Base-by-base conservation (phyloP, 2,888 invertebrate genomes). In the Apamea anceps region DNA sequence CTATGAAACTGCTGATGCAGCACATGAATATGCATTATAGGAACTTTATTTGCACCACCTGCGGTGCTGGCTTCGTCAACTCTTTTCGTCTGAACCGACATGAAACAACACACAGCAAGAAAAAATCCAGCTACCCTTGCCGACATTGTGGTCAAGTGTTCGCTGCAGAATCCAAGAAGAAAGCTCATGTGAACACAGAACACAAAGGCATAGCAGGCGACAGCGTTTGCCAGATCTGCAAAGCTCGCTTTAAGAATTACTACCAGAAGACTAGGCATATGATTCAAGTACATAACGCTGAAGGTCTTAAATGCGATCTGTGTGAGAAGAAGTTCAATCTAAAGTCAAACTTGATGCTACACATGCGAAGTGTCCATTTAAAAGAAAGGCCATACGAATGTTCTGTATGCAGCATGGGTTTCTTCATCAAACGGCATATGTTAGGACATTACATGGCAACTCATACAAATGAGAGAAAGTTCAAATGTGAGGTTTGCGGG, bases 401-500 rank as follows among this genome's bases (percentile, higher is more conserved):
- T 63, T 95, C 96, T 0, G 95, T 96, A 0, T 97, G 97, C 74
- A 95, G 93, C 62, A 97, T 96, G 95, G 95, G 95, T 0, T 97
- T 97, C 88, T 97, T 96, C 32, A 95, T 95, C 4, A 96, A 96
- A 83, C 89, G 95, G 0, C 97, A 97, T 85, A 96, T 96, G 93
- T 87, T 96, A 28, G 96, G 95, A 0, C 97, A 97, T 88, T 96
- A 97, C 77, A 92, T 96, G 92, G 95, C 96, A 4, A 96, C 95
- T 21, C 96, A 96, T 77, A 96, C 96, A 0, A 97, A 97, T 72
- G 97, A 97, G 65, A 95, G 97, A 57, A 96, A 96, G 42, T 97
- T 97, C 79, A 97, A 97, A 77, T 98, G 98, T 85, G 97, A 97
- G 25, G 94, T 97, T 0, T 98, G 98, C 86, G 97, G 97, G 0